Evolutionary conservation across 2,888 invertebrate genomes (phyloP), one percentile per base, ranked within the genome.

Genomic region (Platerodrilus igneus): DNA sequence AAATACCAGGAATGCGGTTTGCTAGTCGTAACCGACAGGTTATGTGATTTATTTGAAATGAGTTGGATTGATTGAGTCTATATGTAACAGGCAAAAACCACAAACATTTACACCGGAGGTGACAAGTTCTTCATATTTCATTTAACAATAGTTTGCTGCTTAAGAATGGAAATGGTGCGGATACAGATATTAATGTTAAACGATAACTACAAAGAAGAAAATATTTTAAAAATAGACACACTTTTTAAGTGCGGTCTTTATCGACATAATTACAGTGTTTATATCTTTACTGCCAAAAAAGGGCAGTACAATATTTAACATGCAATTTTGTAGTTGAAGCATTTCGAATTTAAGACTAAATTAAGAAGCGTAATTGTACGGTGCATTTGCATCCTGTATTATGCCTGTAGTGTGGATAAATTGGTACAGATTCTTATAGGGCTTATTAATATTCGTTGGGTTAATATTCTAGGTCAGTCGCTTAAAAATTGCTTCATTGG

Each of bases 121-220:
- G 41, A 41, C 37, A 41, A 41, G 37, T 41, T 28, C 41, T 37
- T 41, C 41, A 41, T 41, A 41, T 41, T 33, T 41, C 41, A 41
- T 41, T 37, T 36, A 41, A 41, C 31, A 37, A 19, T n/a, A n/a
- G n/a, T n/a, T n/a, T n/a, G n/a, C n/a, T n/a, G n/a, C n/a, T n/a
- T n/a, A n/a, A n/a, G n/a, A n/a, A n/a, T n/a, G n/a, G n/a, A n/a
- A n/a, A n/a, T n/a, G n/a, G n/a, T n/a, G n/a, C n/a, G n/a, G n/a
- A n/a, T n/a, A n/a, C n/a, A n/a, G n/a, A n/a, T n/a, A n/a, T n/a
- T n/a, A n/a, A n/a, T n/a, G n/a, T n/a, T n/a, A n/a, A n/a, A n/a
- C n/a, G n/a, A n/a, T n/a, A n/a, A n/a, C n/a, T n/a, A n/a, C n/a
- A n/a, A n/a, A n/a, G n/a, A n/a, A n/a, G n/a, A n/a, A n/a, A n/a